These are phyloP conservation scores for Heterochromis multidens DNA, from an alignment of 2,113 vertebrate genomes.

Conservation along the genomic window DNA sequence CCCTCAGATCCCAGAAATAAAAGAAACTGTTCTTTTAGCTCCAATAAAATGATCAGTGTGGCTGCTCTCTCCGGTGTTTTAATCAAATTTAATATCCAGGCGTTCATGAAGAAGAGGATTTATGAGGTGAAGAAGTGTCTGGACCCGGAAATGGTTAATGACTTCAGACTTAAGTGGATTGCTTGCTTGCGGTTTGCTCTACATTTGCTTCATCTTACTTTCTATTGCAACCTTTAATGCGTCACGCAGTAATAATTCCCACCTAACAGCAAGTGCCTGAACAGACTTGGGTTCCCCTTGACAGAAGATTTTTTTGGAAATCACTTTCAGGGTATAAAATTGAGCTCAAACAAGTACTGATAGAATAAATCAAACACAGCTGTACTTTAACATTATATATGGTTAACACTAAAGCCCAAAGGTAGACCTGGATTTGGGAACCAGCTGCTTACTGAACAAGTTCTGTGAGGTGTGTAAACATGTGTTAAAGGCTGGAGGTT, in stretches of 20 bases:
- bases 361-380: neutral
- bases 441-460: neutral
- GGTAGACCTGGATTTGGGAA: neutral
- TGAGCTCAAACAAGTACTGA: too few relatives aligned
- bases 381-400: neutral
- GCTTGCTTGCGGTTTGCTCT: neutral
- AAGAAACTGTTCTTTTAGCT: neutral
- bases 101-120: neutral
- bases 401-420: neutral
- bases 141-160: neutral
- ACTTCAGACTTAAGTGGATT: fast-evolving
- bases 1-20: neutral
- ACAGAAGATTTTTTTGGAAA: too few relatives aligned
- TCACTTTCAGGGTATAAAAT: neutral
- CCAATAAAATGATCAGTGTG: neutral
- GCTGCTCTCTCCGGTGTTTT: neutral
- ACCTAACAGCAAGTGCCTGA: neutral
- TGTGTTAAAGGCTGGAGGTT: neutral
- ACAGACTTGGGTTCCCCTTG: too few relatives aligned
- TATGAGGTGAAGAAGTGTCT: too few relatives aligned
- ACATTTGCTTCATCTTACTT: neutral
- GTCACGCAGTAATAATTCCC: neutral
- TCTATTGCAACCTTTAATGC: neutral
- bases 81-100: too few relatives aligned
- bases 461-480: neutral